Conservation (phyloP, 2,797 vertebrate genomes). For the Enteromius thamalakanensis region DNA sequence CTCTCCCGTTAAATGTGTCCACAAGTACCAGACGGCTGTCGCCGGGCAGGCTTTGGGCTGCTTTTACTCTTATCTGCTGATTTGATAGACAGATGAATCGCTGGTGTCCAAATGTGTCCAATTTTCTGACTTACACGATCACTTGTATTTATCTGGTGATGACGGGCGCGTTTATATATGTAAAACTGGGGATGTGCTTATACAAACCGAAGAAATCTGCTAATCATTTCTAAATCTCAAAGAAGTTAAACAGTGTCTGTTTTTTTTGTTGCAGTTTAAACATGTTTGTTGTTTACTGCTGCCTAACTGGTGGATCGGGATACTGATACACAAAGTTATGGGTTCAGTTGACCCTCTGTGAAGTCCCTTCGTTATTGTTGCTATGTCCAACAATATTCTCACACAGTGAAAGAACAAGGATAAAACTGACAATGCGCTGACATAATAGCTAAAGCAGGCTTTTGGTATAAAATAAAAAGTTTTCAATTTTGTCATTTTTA, state of each 20-base stretch:
- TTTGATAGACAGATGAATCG: conserved; percentile 56
- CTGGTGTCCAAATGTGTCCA: conserved; percentile 50
- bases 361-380: neutral
- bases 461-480: neutral
- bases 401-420: neutral
- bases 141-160: conserved; percentile 25
- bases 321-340: neutral
- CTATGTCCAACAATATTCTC: neutral
- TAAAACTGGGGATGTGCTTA: conserved; percentile 51
- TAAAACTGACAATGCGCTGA: neutral
- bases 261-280: neutral
- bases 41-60: conserved; percentile 62
- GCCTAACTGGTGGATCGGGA: neutral
- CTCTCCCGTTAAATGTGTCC: conserved; percentile 36
- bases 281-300: neutral
- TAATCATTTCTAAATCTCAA: neutral
- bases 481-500: neutral
- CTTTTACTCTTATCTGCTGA: conserved; percentile 63
- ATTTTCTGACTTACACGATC: conserved; percentile 57
- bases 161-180: neutral
- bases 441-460: neutral
- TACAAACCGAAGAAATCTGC: conserved; percentile 42
- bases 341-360: neutral
- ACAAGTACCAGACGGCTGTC: conserved; percentile 63
- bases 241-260: neutral